A percentile compares a stretch with the other conserved stretches of the same genome.
Conservation (phyloP, 1,140 invertebrate species). For the Drosophila grimshawi region DNA sequence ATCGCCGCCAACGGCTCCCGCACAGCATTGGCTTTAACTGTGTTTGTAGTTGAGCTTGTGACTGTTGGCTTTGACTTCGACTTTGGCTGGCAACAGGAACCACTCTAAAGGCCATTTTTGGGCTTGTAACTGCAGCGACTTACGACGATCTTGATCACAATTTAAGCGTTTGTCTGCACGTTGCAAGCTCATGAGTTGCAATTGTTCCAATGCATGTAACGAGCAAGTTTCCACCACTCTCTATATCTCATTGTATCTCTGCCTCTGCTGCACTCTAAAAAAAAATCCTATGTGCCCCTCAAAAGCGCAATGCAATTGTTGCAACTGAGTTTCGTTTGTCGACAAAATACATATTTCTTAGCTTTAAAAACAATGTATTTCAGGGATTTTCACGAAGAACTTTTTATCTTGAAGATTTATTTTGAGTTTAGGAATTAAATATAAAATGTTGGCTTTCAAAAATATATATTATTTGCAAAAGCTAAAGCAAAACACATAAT, state of each 20-base stretch:
- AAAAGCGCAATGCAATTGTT: too few relatives aligned
- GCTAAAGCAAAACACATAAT: too few relatives aligned
- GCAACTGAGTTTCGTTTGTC: too few relatives aligned
- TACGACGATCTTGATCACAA: conserved; percentile 77
- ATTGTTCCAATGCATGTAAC: conserved; percentile 59
- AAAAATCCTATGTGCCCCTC: background rate
- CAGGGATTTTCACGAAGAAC: too few relatives aligned
- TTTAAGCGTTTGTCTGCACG: conserved; percentile 78
- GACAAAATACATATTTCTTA: too few relatives aligned
- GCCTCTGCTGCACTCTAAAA: background rate
- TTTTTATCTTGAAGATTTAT: too few relatives aligned
- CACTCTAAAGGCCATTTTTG: conserved; percentile 72
- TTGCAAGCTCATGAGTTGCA: conserved; percentile 61
- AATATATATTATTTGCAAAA: too few relatives aligned
- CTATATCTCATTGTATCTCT: conserved; percentile 1
- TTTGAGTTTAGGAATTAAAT: too few relatives aligned
- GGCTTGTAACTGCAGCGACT: conserved; percentile 62
- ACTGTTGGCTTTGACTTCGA: conserved; percentile 8
- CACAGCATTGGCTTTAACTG: conserved; percentile 35
- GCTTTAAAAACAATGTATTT: too few relatives aligned
- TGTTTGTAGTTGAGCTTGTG: background rate
- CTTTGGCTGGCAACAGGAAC: conserved; percentile 33
- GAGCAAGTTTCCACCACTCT: conserved; percentile 6
- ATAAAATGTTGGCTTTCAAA: too few relatives aligned
- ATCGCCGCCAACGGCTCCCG: conserved; percentile 65